A percentile compares a stretch with the other conserved stretches of the same genome.
Evolutionary conservation across 2,113 vertebrate genomes (phyloP).

Genomic region (Rhegmatorhina hoffmannsi): DNA sequence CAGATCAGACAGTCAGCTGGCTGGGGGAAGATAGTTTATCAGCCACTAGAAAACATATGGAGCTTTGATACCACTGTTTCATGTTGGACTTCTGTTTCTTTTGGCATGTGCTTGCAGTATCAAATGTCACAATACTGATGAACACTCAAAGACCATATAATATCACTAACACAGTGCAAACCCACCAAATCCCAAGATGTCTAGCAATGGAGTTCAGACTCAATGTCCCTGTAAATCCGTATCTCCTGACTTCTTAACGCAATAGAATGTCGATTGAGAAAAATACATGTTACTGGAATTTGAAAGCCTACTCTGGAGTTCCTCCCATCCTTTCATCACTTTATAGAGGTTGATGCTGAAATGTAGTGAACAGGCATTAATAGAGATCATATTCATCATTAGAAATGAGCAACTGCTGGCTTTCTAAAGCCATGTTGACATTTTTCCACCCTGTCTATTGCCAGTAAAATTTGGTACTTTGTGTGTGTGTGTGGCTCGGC

Average conservation of each 20-base stretch:
- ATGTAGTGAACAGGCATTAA: constrained; percentile 51
- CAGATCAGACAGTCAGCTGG: constrained; percentile 51
- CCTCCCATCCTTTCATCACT: background rate
- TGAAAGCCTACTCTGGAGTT: background rate
- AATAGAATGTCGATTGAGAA: constrained; percentile 41
- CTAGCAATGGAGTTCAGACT: background rate
- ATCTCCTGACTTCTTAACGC: background rate
- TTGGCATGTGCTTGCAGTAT: constrained; percentile 16
- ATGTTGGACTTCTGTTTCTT: constrained; percentile 21
- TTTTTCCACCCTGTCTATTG: constrained; percentile 62
- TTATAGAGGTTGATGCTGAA: constrained; percentile 41
- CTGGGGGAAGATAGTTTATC: background rate
- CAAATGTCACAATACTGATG: constrained; percentile 10
- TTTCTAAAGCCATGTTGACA: constrained; percentile 65
- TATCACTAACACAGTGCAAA: background rate
- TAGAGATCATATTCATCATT: constrained; percentile 64
- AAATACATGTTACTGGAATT: constrained; percentile 51
- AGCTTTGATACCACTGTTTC: constrained; percentile 48
- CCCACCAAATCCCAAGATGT: background rate
- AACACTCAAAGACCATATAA: background rate
- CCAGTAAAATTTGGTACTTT: constrained; percentile 72
- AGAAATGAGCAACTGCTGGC: constrained; percentile 58
- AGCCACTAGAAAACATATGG: constrained; percentile 46
- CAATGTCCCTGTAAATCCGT: background rate
- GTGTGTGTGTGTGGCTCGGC: too few relatives aligned